Conservation (phyloP, 37 sponge, comb jelly and placozoan species). For the Cladorhizidae sp. region DNA sequence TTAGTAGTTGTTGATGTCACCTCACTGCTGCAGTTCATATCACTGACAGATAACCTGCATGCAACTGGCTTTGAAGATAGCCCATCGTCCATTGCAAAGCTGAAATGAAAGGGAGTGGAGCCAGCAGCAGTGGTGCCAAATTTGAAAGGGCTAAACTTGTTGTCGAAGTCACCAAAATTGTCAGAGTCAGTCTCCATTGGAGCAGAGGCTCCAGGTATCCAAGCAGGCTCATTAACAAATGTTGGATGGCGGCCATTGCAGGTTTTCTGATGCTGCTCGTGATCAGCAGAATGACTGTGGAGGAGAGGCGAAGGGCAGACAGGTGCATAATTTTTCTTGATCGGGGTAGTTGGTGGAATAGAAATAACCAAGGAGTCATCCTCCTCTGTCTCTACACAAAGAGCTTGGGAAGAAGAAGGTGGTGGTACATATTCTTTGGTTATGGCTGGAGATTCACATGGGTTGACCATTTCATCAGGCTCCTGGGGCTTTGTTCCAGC, state of each 20-base stretch:
- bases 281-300: not conserved
- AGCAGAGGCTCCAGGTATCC: slow-evolving; percentile 34
- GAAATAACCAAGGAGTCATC: not conserved
- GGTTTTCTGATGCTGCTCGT: not conserved
- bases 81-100: not conserved
- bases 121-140: slow-evolving; percentile 1
- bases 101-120: not conserved
- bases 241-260: not conserved
- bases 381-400: not conserved
- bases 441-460: not conserved
- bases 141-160: slow-evolving; percentile 15
- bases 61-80: too few species aligned
- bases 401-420: not conserved
- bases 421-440: not conserved
- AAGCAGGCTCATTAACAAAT: slow-evolving; percentile 34
- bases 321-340: not conserved
- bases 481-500: too few species aligned
- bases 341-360: not conserved
- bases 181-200: not conserved
- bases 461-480: too few species aligned
- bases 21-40: too few species aligned
- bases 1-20: too few species aligned
- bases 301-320: slow-evolving; percentile 19
- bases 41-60: too few species aligned
- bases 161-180: slow-evolving; percentile 33